Evolutionary conservation across 2,113 vertebrate genomes (phyloP).

Genomic region (Psittacara wagleri): DNA sequence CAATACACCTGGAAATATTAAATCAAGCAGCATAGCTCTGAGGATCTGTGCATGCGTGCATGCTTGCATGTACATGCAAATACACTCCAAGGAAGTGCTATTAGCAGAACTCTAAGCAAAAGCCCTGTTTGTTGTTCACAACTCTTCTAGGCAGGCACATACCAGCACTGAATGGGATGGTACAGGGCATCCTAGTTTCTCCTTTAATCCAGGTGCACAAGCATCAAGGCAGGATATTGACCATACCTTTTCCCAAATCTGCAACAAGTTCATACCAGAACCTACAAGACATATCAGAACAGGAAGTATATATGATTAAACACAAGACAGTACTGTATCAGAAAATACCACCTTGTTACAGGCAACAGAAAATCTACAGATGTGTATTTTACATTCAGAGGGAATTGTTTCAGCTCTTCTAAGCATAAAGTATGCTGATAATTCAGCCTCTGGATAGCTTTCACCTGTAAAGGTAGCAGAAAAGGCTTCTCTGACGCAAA

Average conservation of each 20-base stretch:
- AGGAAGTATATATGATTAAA: neutral
- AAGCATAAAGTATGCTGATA: neutral
- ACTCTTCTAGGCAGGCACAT: neutral
- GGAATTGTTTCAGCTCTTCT: neutral
- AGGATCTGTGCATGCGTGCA: neutral
- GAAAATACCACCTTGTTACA: neutral
- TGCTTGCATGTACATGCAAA: fast-evolving
- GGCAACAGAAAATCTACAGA: neutral
- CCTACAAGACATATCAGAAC: constrained; percentile 70
- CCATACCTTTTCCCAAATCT: constrained; percentile 85
- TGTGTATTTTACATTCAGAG: neutral
- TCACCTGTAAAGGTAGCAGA: neutral
- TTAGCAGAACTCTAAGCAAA: neutral
- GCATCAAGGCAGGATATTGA: constrained; percentile 80
- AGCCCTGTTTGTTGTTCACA: neutral
- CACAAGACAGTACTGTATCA: neutral
- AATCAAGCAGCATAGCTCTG: neutral
- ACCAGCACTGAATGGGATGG: constrained; percentile 86
- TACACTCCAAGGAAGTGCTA: neutral
- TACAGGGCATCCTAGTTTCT: constrained; percentile 75
- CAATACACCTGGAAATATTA: neutral
- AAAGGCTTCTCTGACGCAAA: neutral
- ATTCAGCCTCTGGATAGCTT: neutral
- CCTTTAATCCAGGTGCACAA: constrained; percentile 80
- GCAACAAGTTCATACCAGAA: constrained; percentile 95